phyloP scores from a whole-genome alignment of 2,797 vertebrate species.

The Staurois parvus region DNA sequence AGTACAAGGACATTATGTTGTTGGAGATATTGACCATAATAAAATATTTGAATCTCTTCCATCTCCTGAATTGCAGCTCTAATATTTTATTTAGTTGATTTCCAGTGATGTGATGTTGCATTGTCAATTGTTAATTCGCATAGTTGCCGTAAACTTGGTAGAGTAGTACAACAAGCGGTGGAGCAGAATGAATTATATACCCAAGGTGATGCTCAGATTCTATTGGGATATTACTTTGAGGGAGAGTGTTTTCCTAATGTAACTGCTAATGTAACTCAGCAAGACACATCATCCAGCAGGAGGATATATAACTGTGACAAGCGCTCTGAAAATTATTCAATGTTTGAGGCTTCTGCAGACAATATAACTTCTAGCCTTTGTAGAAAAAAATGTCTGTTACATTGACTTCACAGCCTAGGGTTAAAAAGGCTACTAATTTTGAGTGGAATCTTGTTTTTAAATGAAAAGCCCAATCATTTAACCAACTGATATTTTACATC shows the following conservation, averaged over 20 bases:
- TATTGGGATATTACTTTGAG: background rate
- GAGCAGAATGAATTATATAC: constrained; percentile 7
- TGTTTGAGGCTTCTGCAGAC: too few species aligned
- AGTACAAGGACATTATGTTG: background rate
- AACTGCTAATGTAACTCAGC: constrained; percentile 1
- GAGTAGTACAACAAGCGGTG: background rate
- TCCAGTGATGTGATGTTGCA: background rate
- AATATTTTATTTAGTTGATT: constrained; percentile 3
- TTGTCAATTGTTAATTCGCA: constrained; percentile 2
- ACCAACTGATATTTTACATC: too few species aligned
- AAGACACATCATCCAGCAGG: background rate
- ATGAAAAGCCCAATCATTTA: too few species aligned
- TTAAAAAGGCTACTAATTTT: too few species aligned
- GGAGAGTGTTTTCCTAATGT: constrained; percentile 2
- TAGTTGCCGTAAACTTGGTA: background rate
- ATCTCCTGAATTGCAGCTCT: background rate
- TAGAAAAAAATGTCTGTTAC: too few species aligned
- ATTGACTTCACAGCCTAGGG: too few species aligned
- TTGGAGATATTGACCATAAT: background rate
- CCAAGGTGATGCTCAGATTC: background rate
- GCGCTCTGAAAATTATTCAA: background rate
- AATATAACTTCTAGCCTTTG: too few species aligned
- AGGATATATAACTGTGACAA: background rate
- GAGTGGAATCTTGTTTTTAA: too few species aligned
- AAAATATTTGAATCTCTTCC: background rate